A percentile compares a stretch with the other conserved stretches of the same genome.
Conservation (phyloP, 2,888 invertebrate species). For the Leptura quadrifasciata region DNA sequence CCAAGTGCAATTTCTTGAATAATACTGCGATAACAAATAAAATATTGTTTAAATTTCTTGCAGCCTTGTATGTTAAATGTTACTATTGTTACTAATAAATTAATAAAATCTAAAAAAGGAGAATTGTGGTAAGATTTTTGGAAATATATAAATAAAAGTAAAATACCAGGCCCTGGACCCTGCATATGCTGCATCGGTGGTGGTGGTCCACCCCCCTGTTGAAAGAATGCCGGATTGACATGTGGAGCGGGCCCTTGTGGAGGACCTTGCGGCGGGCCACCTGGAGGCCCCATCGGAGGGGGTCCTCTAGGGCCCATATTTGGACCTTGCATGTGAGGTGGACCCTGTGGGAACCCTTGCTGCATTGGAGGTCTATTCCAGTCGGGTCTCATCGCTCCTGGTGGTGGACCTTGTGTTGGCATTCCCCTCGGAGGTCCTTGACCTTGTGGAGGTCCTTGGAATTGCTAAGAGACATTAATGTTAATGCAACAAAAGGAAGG, state of each 20-base stretch:
- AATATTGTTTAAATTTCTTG: too few species aligned
- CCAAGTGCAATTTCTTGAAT: too few species aligned
- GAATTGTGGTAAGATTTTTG: too few species aligned
- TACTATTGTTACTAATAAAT: too few species aligned
- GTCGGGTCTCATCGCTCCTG: slow-evolving; percentile 80
- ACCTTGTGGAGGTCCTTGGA: slow-evolving; percentile 77
- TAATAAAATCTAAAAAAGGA: too few species aligned
- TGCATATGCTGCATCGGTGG: slow-evolving; percentile 77
- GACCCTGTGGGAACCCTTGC: slow-evolving; percentile 82
- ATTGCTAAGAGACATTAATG: slow-evolving; percentile 65
- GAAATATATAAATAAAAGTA: background rate
- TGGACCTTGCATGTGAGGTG: slow-evolving; percentile 82
- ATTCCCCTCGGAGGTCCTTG: slow-evolving; percentile 76
- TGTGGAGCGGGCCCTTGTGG: slow-evolving; percentile 88
- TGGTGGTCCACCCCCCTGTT: slow-evolving; percentile 79
- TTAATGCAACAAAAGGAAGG: background rate
- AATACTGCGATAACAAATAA: too few species aligned
- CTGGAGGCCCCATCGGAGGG: slow-evolving; percentile 75
- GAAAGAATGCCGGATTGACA: slow-evolving; percentile 98
- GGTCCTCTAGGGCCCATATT: slow-evolving; percentile 77
- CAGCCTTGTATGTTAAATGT: too few species aligned
- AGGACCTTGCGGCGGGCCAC: slow-evolving; percentile 75
- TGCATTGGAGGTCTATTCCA: slow-evolving; percentile 87
- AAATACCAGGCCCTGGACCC: slow-evolving; percentile 68
- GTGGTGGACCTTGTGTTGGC: slow-evolving; percentile 80